Evolutionary conservation across 64 coral and sea anemone genomes (phyloP).

Genomic region (Porites australiensis): DNA sequence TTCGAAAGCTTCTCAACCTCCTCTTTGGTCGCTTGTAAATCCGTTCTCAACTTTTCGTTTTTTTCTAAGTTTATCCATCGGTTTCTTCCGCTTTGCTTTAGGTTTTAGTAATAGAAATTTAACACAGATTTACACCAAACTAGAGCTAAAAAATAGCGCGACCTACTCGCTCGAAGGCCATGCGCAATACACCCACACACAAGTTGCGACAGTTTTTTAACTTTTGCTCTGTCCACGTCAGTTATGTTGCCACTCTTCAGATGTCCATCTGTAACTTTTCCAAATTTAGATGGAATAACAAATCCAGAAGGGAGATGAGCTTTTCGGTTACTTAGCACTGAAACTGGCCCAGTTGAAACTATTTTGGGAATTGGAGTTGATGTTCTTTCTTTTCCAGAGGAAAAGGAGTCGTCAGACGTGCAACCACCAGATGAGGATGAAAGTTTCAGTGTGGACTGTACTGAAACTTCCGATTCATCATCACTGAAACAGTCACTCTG

Average conservation of each 20-base stretch:
- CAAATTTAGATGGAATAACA: neutral
- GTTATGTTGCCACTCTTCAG: constrained; percentile 7
- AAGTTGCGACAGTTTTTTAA: neutral
- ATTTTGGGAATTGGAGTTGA: constrained; percentile 1
- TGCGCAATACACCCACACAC: too few relatives aligned
- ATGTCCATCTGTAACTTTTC: constrained; percentile 15
- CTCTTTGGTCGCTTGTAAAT: too few relatives aligned
- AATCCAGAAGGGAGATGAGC: neutral
- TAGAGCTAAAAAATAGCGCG: too few relatives aligned
- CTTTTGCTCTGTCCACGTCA: constrained; percentile 10
- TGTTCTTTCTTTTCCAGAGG: neutral
- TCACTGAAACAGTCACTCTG: neutral
- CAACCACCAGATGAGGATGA: neutral
- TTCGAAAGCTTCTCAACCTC: too few relatives aligned
- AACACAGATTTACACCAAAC: too few relatives aligned
- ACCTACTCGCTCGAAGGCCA: too few relatives aligned
- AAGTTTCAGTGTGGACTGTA: neutral
- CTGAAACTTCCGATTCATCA: neutral
- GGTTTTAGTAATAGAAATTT: too few relatives aligned
- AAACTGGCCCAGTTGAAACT: neutral
- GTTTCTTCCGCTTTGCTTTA: too few relatives aligned
- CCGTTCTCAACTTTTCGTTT: too few relatives aligned
- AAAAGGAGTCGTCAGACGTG: constrained; percentile 1
- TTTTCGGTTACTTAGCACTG: constrained; percentile 11
- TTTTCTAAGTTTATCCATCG: too few relatives aligned